phyloP scores from a whole-genome alignment of 2,888 invertebrate genomes.

The Biston stratarius region DNA sequence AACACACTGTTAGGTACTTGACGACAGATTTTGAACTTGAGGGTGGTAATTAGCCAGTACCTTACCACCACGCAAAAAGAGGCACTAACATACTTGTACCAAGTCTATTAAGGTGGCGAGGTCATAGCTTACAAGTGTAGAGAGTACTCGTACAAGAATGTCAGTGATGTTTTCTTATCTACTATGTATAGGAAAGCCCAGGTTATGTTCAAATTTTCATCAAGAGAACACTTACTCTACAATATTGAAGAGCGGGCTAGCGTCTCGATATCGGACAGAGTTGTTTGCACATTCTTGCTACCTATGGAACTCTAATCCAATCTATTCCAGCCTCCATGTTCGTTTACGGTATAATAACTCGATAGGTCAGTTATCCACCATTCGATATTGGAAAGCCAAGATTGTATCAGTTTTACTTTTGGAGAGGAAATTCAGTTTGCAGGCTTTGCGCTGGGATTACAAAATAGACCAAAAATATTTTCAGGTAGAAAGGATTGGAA shows the following conservation, averaged over 20 bases:
- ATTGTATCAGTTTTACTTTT: constrained; percentile 38
- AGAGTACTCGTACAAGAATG: constrained; percentile 11
- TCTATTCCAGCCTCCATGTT: constrained; percentile 34
- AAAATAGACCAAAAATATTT: constrained; percentile 27
- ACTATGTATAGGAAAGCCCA: constrained; percentile 21
- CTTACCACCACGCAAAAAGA: too few relatives aligned
- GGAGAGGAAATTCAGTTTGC: constrained; percentile 31
- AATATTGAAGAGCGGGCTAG: constrained; percentile 51
- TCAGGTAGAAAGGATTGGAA: constrained; percentile 19
- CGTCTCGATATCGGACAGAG: constrained; percentile 55
- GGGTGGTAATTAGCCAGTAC: too few relatives aligned
- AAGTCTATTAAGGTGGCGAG: constrained; percentile 7
- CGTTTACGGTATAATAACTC: constrained; percentile 37
- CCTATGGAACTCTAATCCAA: constrained; percentile 57
- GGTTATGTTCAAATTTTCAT: constrained; percentile 55
- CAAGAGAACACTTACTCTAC: constrained; percentile 55
- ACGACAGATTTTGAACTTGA: too few relatives aligned
- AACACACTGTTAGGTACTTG: too few relatives aligned
- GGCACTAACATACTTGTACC: neutral
- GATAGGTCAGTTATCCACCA: constrained; percentile 33
- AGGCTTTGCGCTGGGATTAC: constrained; percentile 29
- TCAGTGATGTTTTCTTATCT: constrained; percentile 22
- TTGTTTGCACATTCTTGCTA: constrained; percentile 50
- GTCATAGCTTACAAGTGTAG: constrained; percentile 2
- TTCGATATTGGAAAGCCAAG: constrained; percentile 35